Evolutionary conservation across 2,113 vertebrate genomes (phyloP).

Genomic region (Patagioenas fasciata): DNA sequence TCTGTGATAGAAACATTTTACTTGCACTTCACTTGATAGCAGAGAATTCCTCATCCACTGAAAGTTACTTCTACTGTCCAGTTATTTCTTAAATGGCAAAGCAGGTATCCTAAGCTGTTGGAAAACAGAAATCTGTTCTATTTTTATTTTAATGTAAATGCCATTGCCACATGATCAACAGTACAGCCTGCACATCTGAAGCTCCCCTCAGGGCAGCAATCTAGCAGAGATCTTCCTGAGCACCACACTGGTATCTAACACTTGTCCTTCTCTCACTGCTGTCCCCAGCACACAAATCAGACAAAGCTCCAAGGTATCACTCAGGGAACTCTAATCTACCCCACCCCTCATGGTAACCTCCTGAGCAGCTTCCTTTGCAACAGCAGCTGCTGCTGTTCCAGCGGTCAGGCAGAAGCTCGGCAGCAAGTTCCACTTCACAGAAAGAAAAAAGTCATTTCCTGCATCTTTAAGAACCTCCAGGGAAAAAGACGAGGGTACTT

Average conservation of each 20-base stretch:
- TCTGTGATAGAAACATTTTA: background rate
- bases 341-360: background rate
- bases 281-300: background rate
- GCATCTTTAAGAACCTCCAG: background rate
- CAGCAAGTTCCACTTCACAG: background rate
- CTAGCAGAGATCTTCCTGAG: background rate
- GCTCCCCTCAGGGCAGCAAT: background rate
- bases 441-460: background rate
- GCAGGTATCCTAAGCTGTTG: background rate
- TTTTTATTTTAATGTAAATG: background rate
- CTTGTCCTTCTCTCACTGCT: background rate
- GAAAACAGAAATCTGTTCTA: background rate
- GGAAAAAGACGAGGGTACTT: background rate
- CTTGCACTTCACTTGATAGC: background rate
- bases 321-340: background rate
- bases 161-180: background rate
- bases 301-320: background rate
- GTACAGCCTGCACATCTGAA: background rate
- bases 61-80: background rate
- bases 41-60: background rate
- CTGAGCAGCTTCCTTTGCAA: background rate
- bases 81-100: background rate
- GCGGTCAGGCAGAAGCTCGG: background rate
- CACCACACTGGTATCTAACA: background rate
- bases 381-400: background rate